These are phyloP conservation scores for Hozukius guyotensis DNA, from an alignment of 2,797 vertebrate genomes.

Conservation along the genomic window DNA sequence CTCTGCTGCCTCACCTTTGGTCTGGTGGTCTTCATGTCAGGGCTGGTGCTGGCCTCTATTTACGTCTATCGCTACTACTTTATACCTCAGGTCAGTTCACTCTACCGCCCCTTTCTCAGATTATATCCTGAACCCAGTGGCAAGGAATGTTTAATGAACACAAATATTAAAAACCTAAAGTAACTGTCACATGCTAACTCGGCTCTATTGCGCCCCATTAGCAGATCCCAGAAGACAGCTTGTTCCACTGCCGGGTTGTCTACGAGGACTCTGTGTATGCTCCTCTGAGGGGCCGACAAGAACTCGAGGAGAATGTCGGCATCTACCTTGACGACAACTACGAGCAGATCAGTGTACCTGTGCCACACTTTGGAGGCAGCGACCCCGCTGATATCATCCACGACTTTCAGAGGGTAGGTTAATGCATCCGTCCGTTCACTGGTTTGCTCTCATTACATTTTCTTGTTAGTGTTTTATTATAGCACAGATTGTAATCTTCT, in stretches of 20 bases:
- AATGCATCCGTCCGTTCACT: neutral
- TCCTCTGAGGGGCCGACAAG: constrained; percentile 85
- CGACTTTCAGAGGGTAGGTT: constrained; percentile 91
- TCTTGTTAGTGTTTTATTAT: neutral
- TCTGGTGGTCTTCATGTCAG: constrained; percentile 88
- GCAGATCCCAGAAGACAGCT: constrained; percentile 89
- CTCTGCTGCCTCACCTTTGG: constrained; percentile 90
- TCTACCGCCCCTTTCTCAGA: neutral
- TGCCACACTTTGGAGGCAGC: constrained; percentile 90
- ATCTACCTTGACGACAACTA: constrained; percentile 94
- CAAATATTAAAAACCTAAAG: neutral
- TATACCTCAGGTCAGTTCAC: constrained; percentile 86
- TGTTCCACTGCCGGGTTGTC: constrained; percentile 92
- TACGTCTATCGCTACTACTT: constrained; percentile 92
- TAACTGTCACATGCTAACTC: constrained; percentile 30
- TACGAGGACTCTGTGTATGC: constrained; percentile 91
- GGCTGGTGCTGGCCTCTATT: constrained; percentile 89
- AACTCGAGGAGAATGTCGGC: constrained; percentile 92
- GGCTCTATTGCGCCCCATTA: constrained; percentile 22
- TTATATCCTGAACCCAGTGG: neutral
- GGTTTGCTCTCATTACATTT: neutral
- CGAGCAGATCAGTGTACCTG: constrained; percentile 91
- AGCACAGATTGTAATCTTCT: neutral
- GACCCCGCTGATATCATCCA: constrained; percentile 96
- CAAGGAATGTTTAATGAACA: neutral